A percentile compares a stretch with the other conserved stretches of the same genome.
Evolutionary conservation across 2,888 invertebrate species (phyloP).

Genomic region (Dastarcus helophoroides): DNA sequence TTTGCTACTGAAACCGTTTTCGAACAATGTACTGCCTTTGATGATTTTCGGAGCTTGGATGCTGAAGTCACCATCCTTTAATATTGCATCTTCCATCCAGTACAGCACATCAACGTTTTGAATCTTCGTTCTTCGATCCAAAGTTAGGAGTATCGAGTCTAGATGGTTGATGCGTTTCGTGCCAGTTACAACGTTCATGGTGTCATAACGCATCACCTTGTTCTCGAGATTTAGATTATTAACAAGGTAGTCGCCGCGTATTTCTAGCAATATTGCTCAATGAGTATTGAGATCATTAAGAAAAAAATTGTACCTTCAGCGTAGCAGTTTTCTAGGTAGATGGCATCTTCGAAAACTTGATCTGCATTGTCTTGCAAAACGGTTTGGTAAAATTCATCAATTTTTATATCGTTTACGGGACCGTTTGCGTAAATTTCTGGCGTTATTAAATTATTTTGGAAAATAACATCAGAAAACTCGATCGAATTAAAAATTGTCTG

Average conservation of each 20-base stretch:
- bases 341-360: constrained; percentile 34
- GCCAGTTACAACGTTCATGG: constrained; percentile 36
- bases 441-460: constrained; percentile 29
- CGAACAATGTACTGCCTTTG: constrained; percentile 30
- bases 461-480: constrained; percentile 34
- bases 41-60: constrained; percentile 40
- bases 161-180: constrained; percentile 34
- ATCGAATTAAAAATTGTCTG: constrained; percentile 38
- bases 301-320: constrained; percentile 19
- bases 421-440: constrained; percentile 29
- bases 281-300: too few relatives aligned
- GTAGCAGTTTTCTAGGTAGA: constrained; percentile 22
- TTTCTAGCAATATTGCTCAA: constrained; percentile 23
- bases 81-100: constrained; percentile 39
- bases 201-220: constrained; percentile 41
- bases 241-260: constrained; percentile 31
- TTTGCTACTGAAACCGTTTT: constrained; percentile 31
- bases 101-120: constrained; percentile 38
- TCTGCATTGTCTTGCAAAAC: constrained; percentile 34
- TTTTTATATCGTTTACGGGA: constrained; percentile 27
- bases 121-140: constrained; percentile 26
- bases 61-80: constrained; percentile 30
- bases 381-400: constrained; percentile 35
- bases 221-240: constrained; percentile 41
- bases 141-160: constrained; percentile 31